Conservation (phyloP, 2,888 invertebrate genomes). For the Miltochrista miniata region DNA sequence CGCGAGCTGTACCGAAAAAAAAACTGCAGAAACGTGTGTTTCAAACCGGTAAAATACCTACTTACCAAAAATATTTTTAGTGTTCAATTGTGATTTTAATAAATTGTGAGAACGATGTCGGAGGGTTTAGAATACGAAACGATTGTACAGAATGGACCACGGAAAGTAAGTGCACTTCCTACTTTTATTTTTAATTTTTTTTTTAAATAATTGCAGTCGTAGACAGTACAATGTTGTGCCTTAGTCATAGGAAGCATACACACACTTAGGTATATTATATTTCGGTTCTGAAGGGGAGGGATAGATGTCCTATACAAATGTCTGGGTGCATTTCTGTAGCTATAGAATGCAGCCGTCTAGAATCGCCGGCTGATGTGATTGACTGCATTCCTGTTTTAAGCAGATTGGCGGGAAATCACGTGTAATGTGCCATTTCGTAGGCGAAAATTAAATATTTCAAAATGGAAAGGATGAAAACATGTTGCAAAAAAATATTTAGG, state of each 20-base stretch:
- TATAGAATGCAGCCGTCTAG: conserved; percentile 55
- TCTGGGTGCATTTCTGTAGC: conserved; percentile 71
- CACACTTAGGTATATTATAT: conserved; percentile 32
- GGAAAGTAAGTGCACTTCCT: conserved; percentile 85
- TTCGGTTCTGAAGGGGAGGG: conserved; percentile 45
- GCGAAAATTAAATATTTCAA: conserved; percentile 37
- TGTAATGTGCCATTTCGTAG: conserved; percentile 27
- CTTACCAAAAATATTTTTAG: conserved; percentile 49
- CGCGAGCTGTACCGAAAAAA: conserved; percentile 36
- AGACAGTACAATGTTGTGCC: conserved; percentile 34
- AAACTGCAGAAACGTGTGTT: conserved; percentile 39
- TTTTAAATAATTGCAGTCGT: conserved; percentile 20
- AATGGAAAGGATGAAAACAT: too few species aligned
- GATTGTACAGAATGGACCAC: conserved; percentile 85
- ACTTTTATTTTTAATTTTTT: conserved; percentile 36
- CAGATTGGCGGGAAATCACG: conserved; percentile 50
- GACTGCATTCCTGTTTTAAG: conserved; percentile 54
- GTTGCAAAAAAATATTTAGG: too few species aligned
- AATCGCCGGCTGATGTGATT: conserved; percentile 60
- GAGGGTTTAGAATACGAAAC: conserved; percentile 87
- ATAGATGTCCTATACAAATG: conserved; percentile 67
- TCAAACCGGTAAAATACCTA: conserved; percentile 49
- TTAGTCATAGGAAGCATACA: conserved; percentile 31
- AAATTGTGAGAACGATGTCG: conserved; percentile 75
- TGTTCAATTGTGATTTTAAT: conserved; percentile 63